These are phyloP conservation scores for Aurelia sp. DNA, from an alignment of 30 jellyfish, hydroid and myxozoan species.

Conservation along the genomic window DNA sequence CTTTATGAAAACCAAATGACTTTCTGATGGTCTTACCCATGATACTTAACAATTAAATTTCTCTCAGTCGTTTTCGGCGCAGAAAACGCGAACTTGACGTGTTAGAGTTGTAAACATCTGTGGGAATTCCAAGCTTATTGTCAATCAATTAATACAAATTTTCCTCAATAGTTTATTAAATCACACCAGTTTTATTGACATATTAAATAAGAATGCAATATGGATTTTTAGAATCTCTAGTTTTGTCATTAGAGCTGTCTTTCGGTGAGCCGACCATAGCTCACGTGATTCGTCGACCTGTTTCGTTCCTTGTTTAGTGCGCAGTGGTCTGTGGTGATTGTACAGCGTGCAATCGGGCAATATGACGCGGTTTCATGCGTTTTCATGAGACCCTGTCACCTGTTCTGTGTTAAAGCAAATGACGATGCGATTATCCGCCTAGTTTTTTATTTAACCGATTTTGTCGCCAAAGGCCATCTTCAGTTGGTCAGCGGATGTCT, in stretches of 20 bases:
- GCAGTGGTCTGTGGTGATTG: conserved; percentile 9
- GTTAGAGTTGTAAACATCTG: conserved; percentile 9
- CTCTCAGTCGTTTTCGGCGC: too few species aligned
- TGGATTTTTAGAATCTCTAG: conserved; percentile 51
- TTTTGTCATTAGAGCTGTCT: conserved; percentile 17
- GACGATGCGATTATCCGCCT: conserved; percentile 10
- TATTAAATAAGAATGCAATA: conserved; percentile 33
- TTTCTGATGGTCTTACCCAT: too few species aligned
- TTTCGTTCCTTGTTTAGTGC: conserved; percentile 27
- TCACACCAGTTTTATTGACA: conserved; percentile 24
- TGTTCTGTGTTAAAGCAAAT: conserved; percentile 22
- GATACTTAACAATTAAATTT: too few species aligned
- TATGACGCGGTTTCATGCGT: conserved; percentile 47
- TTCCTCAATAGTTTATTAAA: conserved; percentile 30
- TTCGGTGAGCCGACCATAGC: conserved; percentile 14
- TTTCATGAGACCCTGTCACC: conserved; percentile 49
- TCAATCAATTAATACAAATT: conserved; percentile 15
- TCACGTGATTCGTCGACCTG: conserved; percentile 6
- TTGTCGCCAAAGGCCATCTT: conserved; percentile 12
- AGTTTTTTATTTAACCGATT: conserved; percentile 25
- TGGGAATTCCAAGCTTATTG: conserved; percentile 32
- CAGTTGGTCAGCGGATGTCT: background rate
- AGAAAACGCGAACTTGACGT: too few species aligned
- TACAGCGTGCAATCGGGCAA: conserved; percentile 8
- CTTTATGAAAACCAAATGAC: too few species aligned